Evolutionary conservation across 2,888 invertebrate genomes (phyloP), one percentile per base, ranked within the genome.

Genomic region (Rhogogaster chlorosoma): DNA sequence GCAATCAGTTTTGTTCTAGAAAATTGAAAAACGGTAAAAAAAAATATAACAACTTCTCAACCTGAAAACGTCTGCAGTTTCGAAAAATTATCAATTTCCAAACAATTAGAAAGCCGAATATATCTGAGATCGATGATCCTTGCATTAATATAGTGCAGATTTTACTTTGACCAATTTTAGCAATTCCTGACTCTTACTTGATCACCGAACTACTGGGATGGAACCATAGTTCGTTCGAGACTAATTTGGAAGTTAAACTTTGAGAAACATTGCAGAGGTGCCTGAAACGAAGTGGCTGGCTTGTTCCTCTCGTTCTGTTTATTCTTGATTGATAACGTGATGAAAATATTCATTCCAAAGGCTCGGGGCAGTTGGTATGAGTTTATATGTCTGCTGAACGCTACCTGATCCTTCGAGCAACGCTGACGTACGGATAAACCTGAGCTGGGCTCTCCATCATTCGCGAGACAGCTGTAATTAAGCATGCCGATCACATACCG

Each of bases 391-490:
- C 42, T 18, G 32, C 18, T 18, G 12, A 53, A 49, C 53, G 71
- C 71, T 73, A 73, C 71, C 71, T 73, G 71, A 73, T 73, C 71
- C 38, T 73, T 73, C 26, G 38, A 42, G n/a, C 42, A 22, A 26
- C 26, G 57, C 75, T 61, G 22, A 67, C 78, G 64, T 64, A 64
- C 67, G 67, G 42, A 80, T 45, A 75, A 75, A 80, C 57, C 78
- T 22, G 57, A 61, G 61, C 80, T 26, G 78, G 57, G 77, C 70
- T 70, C 82, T 85, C 80, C 70, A 85, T 85, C 84, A 85, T 77
- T n/a, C 71, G 49, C 36, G 84, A 85, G 84, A 85, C 84, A 85
- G 84, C 80, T 80, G 84, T 85, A 85, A 85, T 85, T 85, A 85
- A 85, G 82, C 78, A 70, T 38, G 32, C 84, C 84, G 84, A 85